These are phyloP conservation scores for Melanostoma mellinum DNA, from an alignment of 2,888 invertebrate genomes.

Conservation along the genomic window DNA sequence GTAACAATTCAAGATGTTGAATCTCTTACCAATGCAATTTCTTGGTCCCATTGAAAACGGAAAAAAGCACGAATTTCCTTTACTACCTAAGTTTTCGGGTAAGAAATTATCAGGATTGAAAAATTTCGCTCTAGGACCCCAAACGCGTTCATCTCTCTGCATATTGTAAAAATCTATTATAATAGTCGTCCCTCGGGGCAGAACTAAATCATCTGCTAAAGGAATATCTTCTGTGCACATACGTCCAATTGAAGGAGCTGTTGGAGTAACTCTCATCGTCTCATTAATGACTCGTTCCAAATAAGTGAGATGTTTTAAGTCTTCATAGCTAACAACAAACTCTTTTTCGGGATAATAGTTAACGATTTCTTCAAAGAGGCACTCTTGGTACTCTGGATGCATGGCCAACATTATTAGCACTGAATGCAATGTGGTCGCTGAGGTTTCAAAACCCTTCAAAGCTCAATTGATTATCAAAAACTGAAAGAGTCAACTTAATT, in stretches of 20 bases:
- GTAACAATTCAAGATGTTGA: not conserved
- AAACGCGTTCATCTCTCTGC: slow-evolving; percentile 72
- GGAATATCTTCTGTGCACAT: not conserved
- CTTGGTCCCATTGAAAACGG: slow-evolving; percentile 75
- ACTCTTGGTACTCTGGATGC: slow-evolving; percentile 74
- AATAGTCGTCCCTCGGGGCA: slow-evolving; percentile 67
- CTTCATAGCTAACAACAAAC: slow-evolving; percentile 45
- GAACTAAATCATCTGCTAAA: not conserved
- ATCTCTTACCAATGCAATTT: slow-evolving; percentile 73
- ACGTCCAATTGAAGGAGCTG: not conserved
- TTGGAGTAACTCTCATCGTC: slow-evolving; percentile 6
- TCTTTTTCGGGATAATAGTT: slow-evolving; percentile 48
- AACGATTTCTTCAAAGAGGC: slow-evolving; percentile 71
- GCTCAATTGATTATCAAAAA: slow-evolving; percentile 14
- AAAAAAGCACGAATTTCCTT: slow-evolving; percentile 74
- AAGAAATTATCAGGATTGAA: slow-evolving; percentile 74
- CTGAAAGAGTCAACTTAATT: not conserved
- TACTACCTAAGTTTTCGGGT: slow-evolving; percentile 62
- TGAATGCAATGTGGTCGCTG: slow-evolving; percentile 70
- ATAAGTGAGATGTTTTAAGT: slow-evolving; percentile 66
- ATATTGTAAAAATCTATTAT: slow-evolving; percentile 70
- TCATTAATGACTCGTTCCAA: slow-evolving; percentile 75
- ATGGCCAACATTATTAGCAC: slow-evolving; percentile 74
- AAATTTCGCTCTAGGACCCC: slow-evolving; percentile 73
- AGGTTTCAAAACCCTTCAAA: slow-evolving; percentile 75